phyloP scores from a whole-genome alignment of 2,113 vertebrate species.

The Myiagra hebetior region DNA sequence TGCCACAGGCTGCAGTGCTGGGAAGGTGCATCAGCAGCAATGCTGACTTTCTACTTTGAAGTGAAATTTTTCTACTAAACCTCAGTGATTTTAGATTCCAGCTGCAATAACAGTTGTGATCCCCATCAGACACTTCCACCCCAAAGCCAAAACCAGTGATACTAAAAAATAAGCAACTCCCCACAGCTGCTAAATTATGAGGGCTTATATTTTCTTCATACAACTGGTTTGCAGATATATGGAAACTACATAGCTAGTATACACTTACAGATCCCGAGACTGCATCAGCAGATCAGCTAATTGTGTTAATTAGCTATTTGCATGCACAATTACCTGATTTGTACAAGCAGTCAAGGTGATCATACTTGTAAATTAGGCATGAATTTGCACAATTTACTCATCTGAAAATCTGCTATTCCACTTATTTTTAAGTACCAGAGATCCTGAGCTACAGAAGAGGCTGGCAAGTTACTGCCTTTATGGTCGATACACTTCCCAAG shows the following conservation, averaged over 20 bases:
- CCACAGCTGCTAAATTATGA: neutral
- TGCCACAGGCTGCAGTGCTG: rapidly evolving
- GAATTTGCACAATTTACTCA: slow-evolving; percentile 29
- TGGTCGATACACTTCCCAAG: neutral
- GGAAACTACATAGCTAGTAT: neutral
- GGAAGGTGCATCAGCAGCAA: neutral
- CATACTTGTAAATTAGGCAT: slow-evolving; percentile 24
- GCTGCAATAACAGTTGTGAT: neutral
- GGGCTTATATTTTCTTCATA: neutral
- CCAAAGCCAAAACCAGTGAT: neutral
- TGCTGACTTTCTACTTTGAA: neutral
- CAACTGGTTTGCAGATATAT: neutral
- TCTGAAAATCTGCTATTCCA: slow-evolving; percentile 11
- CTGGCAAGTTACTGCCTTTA: neutral
- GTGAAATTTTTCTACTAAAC: neutral
- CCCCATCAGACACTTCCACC: neutral
- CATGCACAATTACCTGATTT: slow-evolving; percentile 55
- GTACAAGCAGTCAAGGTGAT: slow-evolving; percentile 60
- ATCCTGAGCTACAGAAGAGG: neutral
- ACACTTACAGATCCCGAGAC: neutral
- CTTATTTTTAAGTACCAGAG: slow-evolving; percentile 24
- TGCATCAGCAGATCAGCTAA: slow-evolving; percentile 30
- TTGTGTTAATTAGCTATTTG: slow-evolving; percentile 57
- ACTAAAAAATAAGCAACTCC: neutral
- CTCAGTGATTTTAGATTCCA: neutral